Evolutionary conservation across 2,888 invertebrate species (phyloP), one percentile per base, ranked within the genome.

Genomic region (Drosophila fulvimacula): DNA sequence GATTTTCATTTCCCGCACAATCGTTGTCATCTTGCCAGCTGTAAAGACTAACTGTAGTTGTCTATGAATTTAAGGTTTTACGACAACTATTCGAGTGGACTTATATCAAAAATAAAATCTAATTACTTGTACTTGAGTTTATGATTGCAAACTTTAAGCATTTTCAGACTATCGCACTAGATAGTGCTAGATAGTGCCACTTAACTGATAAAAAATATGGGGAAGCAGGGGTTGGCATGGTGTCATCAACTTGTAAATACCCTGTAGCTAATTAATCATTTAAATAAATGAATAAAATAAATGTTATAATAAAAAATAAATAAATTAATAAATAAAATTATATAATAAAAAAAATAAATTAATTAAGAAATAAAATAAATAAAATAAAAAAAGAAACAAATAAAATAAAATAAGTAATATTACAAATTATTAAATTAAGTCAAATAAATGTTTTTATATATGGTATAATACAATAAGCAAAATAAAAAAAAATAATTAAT

Each of bases 1-100:
- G 19, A 69, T 0, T 39, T 24, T 46, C 66, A 83, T 49, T 58
- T 56, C 59, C 19, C 82, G 85, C 66, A 82, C 61, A 39, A 80
- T 78, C 64, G 59, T 49, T 44, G 81, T 60, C 79, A 79, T 81
- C 46, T 51, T 67, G 41, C 41, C 7, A 53, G 34, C 52, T 24
- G 1, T 24, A 2, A n/a, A 13, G 30, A 30, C 44, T 5, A 42
- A 64, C 64, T 64, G 60, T 15, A 36, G 5, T 24, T 51, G 11
- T 4, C 19, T 11, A 1, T 11, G 15, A 11, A 7, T 21, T n/a
- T 30, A 51, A 19, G 17, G n/a, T 34, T 42, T 53, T 52, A 34
- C 52, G n/a, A 6, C n/a, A 2, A 5, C 34, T 10, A 15, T 24
- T 46, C 24, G 3, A 58, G 27, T 58, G 19, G 17, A 24, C 48